Base-by-base conservation (phyloP, 2,888 invertebrate species). In the Julus scandinavius region DNA sequence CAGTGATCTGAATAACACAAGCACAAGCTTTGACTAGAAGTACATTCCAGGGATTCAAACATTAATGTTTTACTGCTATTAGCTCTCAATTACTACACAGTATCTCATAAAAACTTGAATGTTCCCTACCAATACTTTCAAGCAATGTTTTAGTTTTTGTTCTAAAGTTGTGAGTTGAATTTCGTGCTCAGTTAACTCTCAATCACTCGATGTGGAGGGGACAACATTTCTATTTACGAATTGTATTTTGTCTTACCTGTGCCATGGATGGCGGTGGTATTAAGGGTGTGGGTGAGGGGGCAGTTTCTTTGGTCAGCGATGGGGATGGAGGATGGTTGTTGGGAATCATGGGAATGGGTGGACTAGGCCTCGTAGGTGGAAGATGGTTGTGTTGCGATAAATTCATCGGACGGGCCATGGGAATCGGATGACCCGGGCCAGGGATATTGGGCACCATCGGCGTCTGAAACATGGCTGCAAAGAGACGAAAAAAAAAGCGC, bases 401-500 rank as follows among this genome's bases (percentile, higher is more conserved):
- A 38, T 86, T 88, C 89, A 84, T 84, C 40, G 41, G 90, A 80
- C 89, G 89, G 88, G 88, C 89, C 90, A 90, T 88, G 87, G 90
- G 88, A 89, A 89, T 49, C 90, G 90, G 88, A 90, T 90, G 88
- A 89, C 89, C 89, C 58, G 89, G 89, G 85, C 90, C 89, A 58
- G 90, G 90, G 90, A 91, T 85, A 88, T 89, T 89, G 87, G 93
- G 92, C 88, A 93, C 92, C 87, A 93, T 92, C 13, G 93, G 93
- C 9, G 93, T 94, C 93, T 97, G 96, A 92, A 97, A 97, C 90
- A 96, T 94, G 1, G 95, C 94, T 90, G 89, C 17, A 88, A 88
- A 87, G 50, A 86, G 29, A 89, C 41, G 80, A 88, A 83, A 87
- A 80, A 72, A 87, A 87, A 80, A 85, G 58, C 72, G 72, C 72